phyloP scores from a whole-genome alignment of 1,140 invertebrate genomes.

The Trinorchestia longiramus region DNA sequence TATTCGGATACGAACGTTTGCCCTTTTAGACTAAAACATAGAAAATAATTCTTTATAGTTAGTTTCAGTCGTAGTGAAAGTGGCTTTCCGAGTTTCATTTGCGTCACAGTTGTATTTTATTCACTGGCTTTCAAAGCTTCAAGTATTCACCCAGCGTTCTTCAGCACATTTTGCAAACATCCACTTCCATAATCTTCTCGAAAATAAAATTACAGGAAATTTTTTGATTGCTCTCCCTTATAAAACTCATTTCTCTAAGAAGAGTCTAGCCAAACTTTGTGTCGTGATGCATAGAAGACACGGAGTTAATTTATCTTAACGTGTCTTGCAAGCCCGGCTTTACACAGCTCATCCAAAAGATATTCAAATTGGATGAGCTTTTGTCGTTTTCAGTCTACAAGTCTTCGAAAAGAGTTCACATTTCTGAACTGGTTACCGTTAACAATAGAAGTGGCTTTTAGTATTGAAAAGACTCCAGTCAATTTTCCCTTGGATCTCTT shows the following conservation, averaged over 20 bases:
- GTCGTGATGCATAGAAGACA: background rate
- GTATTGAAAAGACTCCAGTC: too few relatives aligned
- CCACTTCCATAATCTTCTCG: background rate
- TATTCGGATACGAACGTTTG: too few relatives aligned
- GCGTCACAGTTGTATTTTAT: background rate
- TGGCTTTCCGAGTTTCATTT: background rate
- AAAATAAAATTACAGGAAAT: background rate
- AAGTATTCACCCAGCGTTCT: too few relatives aligned
- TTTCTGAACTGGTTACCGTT: too few relatives aligned
- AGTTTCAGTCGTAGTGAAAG: too few relatives aligned
- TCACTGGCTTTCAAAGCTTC: background rate
- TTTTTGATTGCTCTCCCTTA: background rate
- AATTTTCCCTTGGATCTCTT: too few relatives aligned
- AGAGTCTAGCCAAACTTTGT: background rate
- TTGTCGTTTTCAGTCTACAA: background rate
- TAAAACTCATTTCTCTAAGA: background rate
- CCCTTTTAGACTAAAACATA: too few relatives aligned
- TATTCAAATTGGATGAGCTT: background rate
- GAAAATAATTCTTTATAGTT: too few relatives aligned
- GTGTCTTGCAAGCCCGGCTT: background rate
- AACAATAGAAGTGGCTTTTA: too few relatives aligned
- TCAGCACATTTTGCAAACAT: background rate
- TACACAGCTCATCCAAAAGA: background rate
- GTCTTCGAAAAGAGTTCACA: background rate
- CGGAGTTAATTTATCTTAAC: too few relatives aligned